Evolutionary conservation across 23 tunicate genomes (phyloP), one percentile per base, ranked within the genome.

Genomic region (Botrylloides violaceus): DNA sequence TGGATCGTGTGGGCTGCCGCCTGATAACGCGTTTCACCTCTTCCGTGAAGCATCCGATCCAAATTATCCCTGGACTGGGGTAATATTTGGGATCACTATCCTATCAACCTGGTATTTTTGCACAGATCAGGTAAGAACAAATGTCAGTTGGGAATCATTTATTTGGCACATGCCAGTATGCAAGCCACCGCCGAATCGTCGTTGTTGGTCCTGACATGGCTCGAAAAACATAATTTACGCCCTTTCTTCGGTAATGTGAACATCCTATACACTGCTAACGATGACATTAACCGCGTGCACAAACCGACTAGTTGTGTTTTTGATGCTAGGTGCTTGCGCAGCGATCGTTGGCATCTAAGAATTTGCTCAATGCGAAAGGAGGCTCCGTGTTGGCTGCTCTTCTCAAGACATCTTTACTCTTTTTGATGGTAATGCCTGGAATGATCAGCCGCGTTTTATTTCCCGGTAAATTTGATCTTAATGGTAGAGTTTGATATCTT

Each of bases 1-100:
- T 25, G 74, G 74, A 6, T 22, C 74, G 12, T 68, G 74, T 39
- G 74, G 74, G 0, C 24, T 68, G 24, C 74, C 74, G 6, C 74
- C 74, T 0, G 56, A 37, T 24, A 68, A 68, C 26, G 74, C 74
- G 12, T 68, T 68, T 36, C 74, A 68, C 28, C 27, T 68, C 18
- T 68, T 68, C 31, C 74, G 74, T 9, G n/a, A 68, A 34, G 74
- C 74, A 15, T 68, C 74, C 9, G 81, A 77, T 77, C 66, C 66
- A 49, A 76, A 77, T 70, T 77, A 66, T 55, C 81, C 81, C 0
- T 77, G 81, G 81, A 76, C 81, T 6, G 81, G 81, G 6, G 76
- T 66, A 29, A 47, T 77, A 12, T 77, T 77, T 31, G 81, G 76
- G 15, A 25, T 77, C 3, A 55, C 32, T 4, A 72, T 77, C 7